A percentile compares a stretch with the other conserved stretches of the same genome.
These are phyloP conservation scores for Melangyna quadrimaculata DNA, from an alignment of 2,888 invertebrate species.

Conservation along the genomic window DNA sequence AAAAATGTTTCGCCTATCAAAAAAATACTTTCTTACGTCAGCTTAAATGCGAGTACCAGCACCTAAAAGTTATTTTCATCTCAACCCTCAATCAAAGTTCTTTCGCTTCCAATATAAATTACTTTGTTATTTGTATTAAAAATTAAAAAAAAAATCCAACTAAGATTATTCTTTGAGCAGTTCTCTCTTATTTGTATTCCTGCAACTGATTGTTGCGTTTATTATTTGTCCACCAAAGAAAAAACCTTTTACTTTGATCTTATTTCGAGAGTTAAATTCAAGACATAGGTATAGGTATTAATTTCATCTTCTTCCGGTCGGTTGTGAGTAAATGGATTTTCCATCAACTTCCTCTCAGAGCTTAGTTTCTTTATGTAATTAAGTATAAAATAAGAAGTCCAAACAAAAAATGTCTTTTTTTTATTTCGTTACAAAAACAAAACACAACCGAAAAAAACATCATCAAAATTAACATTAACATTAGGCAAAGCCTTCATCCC, in stretches of 20 bases:
- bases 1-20: too few relatives aligned
- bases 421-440: background rate
- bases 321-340: constrained; percentile 53
- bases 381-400: constrained; percentile 44
- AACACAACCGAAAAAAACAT: constrained; percentile 10
- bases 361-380: constrained; percentile 61
- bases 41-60: too few relatives aligned
- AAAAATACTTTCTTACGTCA: too few relatives aligned
- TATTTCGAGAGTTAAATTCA: constrained; percentile 33
- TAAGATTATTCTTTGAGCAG: background rate
- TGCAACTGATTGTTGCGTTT: constrained; percentile 26
- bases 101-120: background rate
- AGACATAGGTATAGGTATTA: constrained; percentile 36
- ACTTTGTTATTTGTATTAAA: background rate
- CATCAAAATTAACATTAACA: constrained; percentile 56
- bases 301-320: constrained; percentile 56
- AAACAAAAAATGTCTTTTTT: constrained; percentile 4
- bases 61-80: background rate
- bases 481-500: constrained; percentile 53
- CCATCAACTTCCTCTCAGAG: background rate
- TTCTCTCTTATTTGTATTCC: background rate
- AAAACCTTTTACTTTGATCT: constrained; percentile 45
- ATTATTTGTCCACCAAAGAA: background rate
- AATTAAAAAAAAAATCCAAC: background rate
- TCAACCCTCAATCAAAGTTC: background rate